Evolutionary conservation across 2,113 vertebrate genomes (phyloP).

Genomic region (Aegypius monachus): DNA sequence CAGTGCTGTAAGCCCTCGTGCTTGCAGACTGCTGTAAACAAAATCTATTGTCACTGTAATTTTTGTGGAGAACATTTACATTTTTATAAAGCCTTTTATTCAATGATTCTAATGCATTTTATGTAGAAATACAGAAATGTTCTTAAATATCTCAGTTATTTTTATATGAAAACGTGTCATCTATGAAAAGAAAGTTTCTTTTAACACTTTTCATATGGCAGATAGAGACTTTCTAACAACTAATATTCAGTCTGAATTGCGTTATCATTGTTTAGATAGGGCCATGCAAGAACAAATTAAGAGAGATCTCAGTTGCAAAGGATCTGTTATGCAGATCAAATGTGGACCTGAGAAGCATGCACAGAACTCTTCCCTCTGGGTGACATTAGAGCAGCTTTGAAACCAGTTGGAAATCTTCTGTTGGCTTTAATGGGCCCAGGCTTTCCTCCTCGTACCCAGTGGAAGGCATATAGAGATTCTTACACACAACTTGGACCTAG

Average conservation of each 20-base stretch:
- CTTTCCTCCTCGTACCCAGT: neutral
- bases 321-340: neutral
- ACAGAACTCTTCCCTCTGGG: neutral
- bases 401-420: neutral
- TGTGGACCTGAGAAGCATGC: neutral
- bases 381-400: neutral
- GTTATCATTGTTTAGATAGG: neutral
- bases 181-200: neutral
- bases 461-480: neutral
- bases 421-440: neutral
- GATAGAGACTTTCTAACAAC: neutral
- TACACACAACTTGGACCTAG: accelerated
- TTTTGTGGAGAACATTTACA: neutral
- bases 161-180: neutral
- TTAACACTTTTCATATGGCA: neutral
- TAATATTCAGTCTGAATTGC: neutral
- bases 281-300: neutral
- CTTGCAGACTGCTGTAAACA: neutral
- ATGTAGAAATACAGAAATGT: neutral
- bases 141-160: neutral
- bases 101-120: neutral
- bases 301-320: neutral
- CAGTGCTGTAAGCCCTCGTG: neutral
- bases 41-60: neutral
- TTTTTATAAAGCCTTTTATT: neutral